phyloP scores from a whole-genome alignment of 1,140 invertebrate species.

The Augochlora pura region DNA sequence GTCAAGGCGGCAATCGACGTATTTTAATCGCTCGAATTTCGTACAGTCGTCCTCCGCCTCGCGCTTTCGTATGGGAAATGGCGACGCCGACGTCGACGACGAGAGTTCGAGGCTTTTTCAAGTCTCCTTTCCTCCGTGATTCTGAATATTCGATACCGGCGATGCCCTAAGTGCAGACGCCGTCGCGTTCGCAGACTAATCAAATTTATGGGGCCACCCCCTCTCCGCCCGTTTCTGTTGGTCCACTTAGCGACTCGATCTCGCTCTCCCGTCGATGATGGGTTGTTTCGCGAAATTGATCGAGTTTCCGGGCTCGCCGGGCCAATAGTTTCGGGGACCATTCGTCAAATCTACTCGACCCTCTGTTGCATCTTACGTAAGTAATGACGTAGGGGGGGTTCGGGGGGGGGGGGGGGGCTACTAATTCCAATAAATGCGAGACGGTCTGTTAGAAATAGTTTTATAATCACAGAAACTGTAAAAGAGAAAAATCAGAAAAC shows the following conservation, averaged over 20 bases:
- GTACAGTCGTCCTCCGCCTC: neutral
- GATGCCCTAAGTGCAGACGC: constrained; percentile 50
- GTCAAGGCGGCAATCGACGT: constrained; percentile 6
- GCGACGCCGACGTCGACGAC: too few relatives aligned
- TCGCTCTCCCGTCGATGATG: constrained; percentile 2
- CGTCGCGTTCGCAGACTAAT: constrained; percentile 71
- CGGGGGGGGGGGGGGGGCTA: too few relatives aligned
- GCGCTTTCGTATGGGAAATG: constrained; percentile 5
- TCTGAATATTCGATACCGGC: constrained; percentile 38
- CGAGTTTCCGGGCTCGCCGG: constrained; percentile 16
- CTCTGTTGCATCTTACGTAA: too few relatives aligned
- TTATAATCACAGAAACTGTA: too few relatives aligned
- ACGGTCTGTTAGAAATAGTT: too few relatives aligned
- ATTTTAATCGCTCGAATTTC: constrained; percentile 17
- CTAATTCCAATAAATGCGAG: too few relatives aligned
- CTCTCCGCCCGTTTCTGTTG: constrained; percentile 32
- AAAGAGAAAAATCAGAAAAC: too few relatives aligned
- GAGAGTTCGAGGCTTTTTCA: neutral
- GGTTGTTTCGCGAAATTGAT: constrained; percentile 35
- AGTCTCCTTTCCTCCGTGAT: constrained; percentile 13
- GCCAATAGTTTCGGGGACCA: constrained; percentile 15
- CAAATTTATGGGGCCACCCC: constrained; percentile 71
- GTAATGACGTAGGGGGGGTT: too few relatives aligned
- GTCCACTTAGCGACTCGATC: constrained; percentile 66
- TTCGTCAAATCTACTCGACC: neutral